phyloP scores from a whole-genome alignment of 2,113 vertebrate species.

The Gorsachius goisagi region DNA sequence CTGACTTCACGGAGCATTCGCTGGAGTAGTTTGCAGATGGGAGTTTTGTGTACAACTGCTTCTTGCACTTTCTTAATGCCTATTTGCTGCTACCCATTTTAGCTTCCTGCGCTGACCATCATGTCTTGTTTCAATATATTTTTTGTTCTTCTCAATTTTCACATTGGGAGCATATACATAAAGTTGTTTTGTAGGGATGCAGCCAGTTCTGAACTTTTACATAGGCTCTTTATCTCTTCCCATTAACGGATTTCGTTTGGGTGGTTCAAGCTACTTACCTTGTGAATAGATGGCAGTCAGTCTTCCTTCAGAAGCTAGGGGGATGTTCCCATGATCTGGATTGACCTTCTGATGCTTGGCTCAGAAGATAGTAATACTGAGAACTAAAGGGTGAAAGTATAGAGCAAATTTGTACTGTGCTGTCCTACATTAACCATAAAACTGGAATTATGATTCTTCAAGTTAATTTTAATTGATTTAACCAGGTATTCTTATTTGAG shows the following conservation, averaged over 20 bases:
- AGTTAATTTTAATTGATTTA: neutral
- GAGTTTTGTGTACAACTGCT: neutral
- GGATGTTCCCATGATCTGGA: neutral
- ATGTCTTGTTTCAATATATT: neutral
- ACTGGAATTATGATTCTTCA: neutral
- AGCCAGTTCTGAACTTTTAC: neutral
- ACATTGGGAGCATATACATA: neutral
- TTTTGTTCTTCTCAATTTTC: neutral
- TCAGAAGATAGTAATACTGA: neutral
- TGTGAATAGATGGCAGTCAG: neutral
- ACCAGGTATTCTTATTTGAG: neutral
- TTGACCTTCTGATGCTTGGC: neutral
- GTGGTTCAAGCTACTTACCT: neutral
- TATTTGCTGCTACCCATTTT: neutral
- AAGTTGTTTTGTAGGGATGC: neutral
- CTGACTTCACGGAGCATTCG: rapidly evolving
- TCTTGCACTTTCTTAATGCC: neutral
- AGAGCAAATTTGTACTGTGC: neutral
- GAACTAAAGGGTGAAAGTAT: neutral
- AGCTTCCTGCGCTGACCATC: neutral
- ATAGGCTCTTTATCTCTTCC: neutral
- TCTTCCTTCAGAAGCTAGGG: neutral
- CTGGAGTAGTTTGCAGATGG: neutral
- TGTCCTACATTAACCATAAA: neutral
- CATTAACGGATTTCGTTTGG: neutral